Base-by-base conservation (phyloP, 2,888 invertebrate genomes). In the Lypha dubia region DNA sequence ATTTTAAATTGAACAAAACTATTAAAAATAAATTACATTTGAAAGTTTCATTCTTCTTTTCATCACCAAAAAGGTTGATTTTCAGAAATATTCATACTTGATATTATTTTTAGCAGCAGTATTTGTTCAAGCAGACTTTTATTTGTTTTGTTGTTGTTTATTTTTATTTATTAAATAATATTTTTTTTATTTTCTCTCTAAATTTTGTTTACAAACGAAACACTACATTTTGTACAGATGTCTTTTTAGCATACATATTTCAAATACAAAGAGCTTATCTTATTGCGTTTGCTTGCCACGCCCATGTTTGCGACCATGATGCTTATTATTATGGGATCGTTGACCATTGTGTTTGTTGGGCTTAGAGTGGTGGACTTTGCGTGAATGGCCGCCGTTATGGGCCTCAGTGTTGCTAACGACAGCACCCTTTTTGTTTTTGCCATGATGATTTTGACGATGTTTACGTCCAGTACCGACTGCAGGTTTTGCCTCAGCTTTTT, bases 391-490 rank as follows among this genome's bases (percentile, higher is more conserved):
- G 2, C 80, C 62, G 11, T 8, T 46, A 32, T 77, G 80, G 15
- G 44, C 5, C 1, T 75, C 80, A n/a, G 71, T 17, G 15, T 76
- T 79, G 6, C 9, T 75, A 8, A 9, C 28, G 28, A n/a, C 8
- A 38, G 35, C 49, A 15, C 20, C 68, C 46, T 84, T 84, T 35
- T 74, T 77, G 41, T 81, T 84, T 63, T 84, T 84, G 24, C 77
- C 81, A 81, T 84, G 81, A 73, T 81, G 84, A 74, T 80, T 82
- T 32, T 63, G 63, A n/a, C 81, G 84, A 63, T 84, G 81, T 65
- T 84, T 84, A 22, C 84, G 84, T 9, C 77, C 84, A 49, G 79
- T 32, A 13, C 60, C 49, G 20, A 51, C 49, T n/a, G 38, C 38
- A 7, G 77, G 44, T 51, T 81, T 81, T 2, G 63, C 38, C 11